Evolutionary conservation across 2,113 vertebrate species (phyloP), one percentile per base, ranked within the genome.

Genomic region (Suricata suricatta): DNA sequence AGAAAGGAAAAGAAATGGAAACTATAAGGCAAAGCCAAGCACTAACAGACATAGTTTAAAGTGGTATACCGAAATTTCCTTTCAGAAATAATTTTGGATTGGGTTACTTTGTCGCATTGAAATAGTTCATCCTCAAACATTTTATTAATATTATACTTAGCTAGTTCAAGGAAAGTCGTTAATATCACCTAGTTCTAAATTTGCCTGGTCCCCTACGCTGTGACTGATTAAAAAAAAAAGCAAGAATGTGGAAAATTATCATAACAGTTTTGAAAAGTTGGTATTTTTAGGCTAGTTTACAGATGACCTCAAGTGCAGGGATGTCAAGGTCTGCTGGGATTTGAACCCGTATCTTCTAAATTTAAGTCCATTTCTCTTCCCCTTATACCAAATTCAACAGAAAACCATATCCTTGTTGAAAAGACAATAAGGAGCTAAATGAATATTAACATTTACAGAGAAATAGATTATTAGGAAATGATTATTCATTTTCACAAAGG

Each of bases 1-100:
- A 83, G 54, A 2, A 81, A 86, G 89, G 33, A 90, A 94, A 93
- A 95, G 44, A 76, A 96, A 95, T 33, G 57, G 23, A 90, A 97
- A 91, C 47, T 85, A 25, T 44, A 41, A 77, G 84, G 72, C 60
- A 88, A 84, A 86, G 72, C 19, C 63, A 86, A 79, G 50, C 2
- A n/a, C 27, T 50, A 81, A 95, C 33, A 90, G 50, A 57, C 35
- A 23, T 79, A 87, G 72, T 95, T 97, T 54, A 87, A 95, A 93
- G 52, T n/a, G 5, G 57, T 41, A 60, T 60, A 60, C 57, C 8
- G 8, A 60, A 60, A 60, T 93, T 92, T 87, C 35, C 71, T 93
- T 90, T 64, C 80, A 93, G 82, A 50, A 47, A 81, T 33, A 83
- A 63, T 84, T 97, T 97, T 93, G 50, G 57, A 79, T 60, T 76